Conservation (phyloP, 2,888 invertebrate species). For the Tethea ocularis region DNA sequence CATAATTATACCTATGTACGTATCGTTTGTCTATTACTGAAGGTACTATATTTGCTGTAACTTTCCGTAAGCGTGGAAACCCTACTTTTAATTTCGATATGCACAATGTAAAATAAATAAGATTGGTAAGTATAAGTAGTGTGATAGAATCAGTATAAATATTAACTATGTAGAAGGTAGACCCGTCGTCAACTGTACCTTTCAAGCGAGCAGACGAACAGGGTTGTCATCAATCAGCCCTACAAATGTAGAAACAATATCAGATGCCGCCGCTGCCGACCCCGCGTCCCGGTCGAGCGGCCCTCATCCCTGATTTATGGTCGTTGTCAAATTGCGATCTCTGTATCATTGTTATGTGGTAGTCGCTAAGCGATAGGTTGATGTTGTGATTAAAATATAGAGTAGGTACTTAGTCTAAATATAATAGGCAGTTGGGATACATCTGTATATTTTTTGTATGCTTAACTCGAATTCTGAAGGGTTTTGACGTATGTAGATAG, state of each 20-base stretch:
- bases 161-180: conserved; percentile 32
- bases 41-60: too few species aligned
- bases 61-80: too few species aligned
- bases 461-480: too few species aligned
- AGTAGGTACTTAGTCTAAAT: background rate
- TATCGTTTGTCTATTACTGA: too few species aligned
- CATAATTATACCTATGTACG: too few species aligned
- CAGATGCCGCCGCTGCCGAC: conserved; percentile 33
- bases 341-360: conserved; percentile 41
- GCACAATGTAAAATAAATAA: background rate
- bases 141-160: conserved; percentile 21
- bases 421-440: too few species aligned
- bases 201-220: conserved; percentile 18
- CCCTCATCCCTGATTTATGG: conserved; percentile 43
- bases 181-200: conserved; percentile 4
- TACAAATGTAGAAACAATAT: conserved; percentile 71
- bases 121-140: background rate
- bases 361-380: conserved; percentile 28
- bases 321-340: conserved; percentile 41
- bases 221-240: conserved; percentile 63
- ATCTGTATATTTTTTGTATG: too few species aligned
- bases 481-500: too few species aligned
- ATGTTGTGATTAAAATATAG: conserved; percentile 6
- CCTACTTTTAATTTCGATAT: background rate
- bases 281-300: conserved; percentile 17